Base-by-base conservation (phyloP, 2,888 invertebrate species). In the Bombylius discolor region DNA sequence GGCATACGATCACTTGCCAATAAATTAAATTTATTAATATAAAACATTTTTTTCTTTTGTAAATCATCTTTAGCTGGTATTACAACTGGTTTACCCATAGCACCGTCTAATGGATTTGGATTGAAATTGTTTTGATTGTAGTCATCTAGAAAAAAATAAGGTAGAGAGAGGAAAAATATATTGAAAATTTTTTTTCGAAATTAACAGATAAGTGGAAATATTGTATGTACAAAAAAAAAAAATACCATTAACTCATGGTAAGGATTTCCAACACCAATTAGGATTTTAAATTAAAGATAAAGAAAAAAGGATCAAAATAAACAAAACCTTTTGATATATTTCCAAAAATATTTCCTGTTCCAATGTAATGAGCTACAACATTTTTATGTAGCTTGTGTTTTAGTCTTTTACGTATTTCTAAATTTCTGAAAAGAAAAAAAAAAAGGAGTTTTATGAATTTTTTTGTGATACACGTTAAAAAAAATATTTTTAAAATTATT, bases 1-100 rank as follows among this genome's bases (percentile, higher is more conserved):
- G 91, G 86, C 68, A 94, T 91, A 61, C 84, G 82, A 75, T 94
- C 93, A 68, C 91, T 89, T 56, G 88, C 91, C 72, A 93, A 76
- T 62, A 94, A 78, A 70, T 94, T 94, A 69, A 92, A 94, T 44
- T 87, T 82, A 70, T 94, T 92, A 42, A 94, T 81, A 65, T 84
- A 81, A 68, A 85, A 93, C 45, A 90, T 78, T 60, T 88, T 85
- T 66, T 85, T 83, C 78, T 89, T 89, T 63, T 81, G 80, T 44
- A 85, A 78, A 49, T 86, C 77, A 65, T 92, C 87, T 64, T 83
- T 82, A 7, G 84, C 81, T 12, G 86, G 82, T 56, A 91, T 78
- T 52, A 86, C 77, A 1, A 92, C 92, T 0, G 92, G 89, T 56
- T 83, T 78, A 0, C 93, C 93, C 60, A 86, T 81, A 64, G 81